Base-by-base conservation (phyloP, 2,888 invertebrate genomes). In the Hoplodrina ambigua region DNA sequence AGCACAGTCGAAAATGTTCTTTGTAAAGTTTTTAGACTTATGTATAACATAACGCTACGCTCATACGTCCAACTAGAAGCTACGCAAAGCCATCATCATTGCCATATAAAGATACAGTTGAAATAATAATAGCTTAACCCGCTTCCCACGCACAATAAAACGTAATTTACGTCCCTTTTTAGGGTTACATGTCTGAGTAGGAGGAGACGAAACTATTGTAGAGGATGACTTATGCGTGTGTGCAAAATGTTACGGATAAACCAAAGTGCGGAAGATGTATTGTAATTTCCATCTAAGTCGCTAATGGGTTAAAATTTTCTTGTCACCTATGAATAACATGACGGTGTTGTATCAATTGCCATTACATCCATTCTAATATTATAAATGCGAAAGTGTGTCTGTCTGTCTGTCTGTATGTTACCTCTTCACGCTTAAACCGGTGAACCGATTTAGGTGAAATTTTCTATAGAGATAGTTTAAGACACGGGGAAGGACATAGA, bases 161-260 rank as follows among this genome's bases (percentile, higher is more conserved):
- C 37, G 54, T 66, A 82, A 80, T 78, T 80, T 78, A 80, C 63
- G 79, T 66, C 49, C 70, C 66, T 66, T 72, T 73, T 78, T 63
- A 62, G 66, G 66, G 68, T 69, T 58, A 56, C 59, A 64, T 37
- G 30, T 67, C 62, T 41, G 53, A 33, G 20, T 6, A 72, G 50
- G 59, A 30, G 46, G 49, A 67, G 60, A 52, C 58, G n/a, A 64
- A 63, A 62, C 78, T 68, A 77, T 81, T 77, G 54, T 69, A 52
- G 33, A 44, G 33, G 8, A 63, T 69, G 56, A 79, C 41, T 68
- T 77, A 66, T 73, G 15, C 58, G 19, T 17, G 52, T 46, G 19
- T 37, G 25, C 19, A 33, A 52, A 56, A 75, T 64, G 46, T 54
- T 33, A 55, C 33, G 41, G 13, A 13, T 33, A 44, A 46, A 33